Evolutionary conservation across 2,888 invertebrate species (phyloP).

Genomic region (Hirudinaria manillensis): DNA sequence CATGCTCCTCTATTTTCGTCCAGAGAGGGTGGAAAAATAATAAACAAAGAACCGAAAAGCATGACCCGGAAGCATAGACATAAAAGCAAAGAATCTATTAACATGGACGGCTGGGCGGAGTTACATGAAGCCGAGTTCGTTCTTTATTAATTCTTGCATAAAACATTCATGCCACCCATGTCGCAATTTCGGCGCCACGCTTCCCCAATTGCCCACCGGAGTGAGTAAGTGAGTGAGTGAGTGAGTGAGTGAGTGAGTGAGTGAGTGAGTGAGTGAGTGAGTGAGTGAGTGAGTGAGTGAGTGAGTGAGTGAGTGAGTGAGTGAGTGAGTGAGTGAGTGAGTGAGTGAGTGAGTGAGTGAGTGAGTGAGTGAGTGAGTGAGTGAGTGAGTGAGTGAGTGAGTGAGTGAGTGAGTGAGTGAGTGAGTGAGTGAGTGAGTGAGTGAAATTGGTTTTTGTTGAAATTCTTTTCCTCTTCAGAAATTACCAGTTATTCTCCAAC

Average conservation of each 20-base stretch:
- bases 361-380: constrained; percentile 34
- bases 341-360: constrained; percentile 34
- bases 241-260: constrained; percentile 3
- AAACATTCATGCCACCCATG: constrained; percentile 4
- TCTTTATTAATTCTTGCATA: constrained; percentile 11
- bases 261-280: constrained; percentile 22
- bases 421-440: constrained; percentile 34
- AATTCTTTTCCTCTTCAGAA: no score
- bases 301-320: constrained; percentile 33
- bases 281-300: constrained; percentile 11
- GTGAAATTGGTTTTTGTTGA: constrained; percentile 18
- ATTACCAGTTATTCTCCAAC: no score
- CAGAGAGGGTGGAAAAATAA: not conserved
- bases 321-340: constrained; percentile 34
- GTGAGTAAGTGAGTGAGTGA: not conserved
- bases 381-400: constrained; percentile 35
- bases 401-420: constrained; percentile 35
- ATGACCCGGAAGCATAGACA: constrained; percentile 15
- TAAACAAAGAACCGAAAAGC: not conserved
- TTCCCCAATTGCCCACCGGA: constrained; percentile 15
- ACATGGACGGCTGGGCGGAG: not conserved
- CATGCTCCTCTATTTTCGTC: no score
- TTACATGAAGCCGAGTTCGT: not conserved
- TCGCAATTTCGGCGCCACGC: not conserved
- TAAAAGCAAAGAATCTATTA: constrained; percentile 19